phyloP scores from a whole-genome alignment of 2,113 vertebrate genomes.

The Pelecanus crispus region DNA sequence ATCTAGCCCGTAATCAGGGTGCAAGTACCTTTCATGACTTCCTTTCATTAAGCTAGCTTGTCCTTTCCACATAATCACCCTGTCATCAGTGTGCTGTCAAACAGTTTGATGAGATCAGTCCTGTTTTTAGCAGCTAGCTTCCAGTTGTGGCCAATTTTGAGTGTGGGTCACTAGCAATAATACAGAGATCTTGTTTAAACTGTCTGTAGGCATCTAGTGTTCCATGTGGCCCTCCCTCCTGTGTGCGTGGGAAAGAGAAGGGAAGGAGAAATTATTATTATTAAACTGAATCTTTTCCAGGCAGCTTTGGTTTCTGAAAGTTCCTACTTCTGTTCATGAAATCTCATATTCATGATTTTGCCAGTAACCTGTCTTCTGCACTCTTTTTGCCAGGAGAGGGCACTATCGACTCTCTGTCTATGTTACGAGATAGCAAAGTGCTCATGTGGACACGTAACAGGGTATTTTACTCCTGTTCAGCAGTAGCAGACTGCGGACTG shows the following conservation, averaged over 20 bases:
- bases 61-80: neutral
- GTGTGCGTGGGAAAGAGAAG: neutral
- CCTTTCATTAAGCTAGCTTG: neutral
- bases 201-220: neutral
- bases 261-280: neutral
- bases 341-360: fast-evolving
- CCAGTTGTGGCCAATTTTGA: neutral
- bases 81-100: neutral
- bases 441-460: neutral
- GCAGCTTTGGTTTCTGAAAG: neutral
- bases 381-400: slow-evolving; percentile 34
- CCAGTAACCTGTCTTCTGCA: neutral
- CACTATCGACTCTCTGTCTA: neutral
- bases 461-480: neutral
- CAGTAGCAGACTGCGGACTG: neutral
- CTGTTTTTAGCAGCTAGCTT: neutral
- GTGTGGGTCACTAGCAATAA: neutral
- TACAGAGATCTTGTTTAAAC: neutral
- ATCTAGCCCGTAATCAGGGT: neutral
- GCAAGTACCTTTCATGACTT: neutral
- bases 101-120: neutral
- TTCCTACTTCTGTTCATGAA: neutral
- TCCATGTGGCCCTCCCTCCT: neutral
- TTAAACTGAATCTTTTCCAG: neutral
- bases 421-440: neutral